Evolutionary conservation across 1,140 invertebrate species (phyloP).

Genomic region (Procambarus clarkii): DNA sequence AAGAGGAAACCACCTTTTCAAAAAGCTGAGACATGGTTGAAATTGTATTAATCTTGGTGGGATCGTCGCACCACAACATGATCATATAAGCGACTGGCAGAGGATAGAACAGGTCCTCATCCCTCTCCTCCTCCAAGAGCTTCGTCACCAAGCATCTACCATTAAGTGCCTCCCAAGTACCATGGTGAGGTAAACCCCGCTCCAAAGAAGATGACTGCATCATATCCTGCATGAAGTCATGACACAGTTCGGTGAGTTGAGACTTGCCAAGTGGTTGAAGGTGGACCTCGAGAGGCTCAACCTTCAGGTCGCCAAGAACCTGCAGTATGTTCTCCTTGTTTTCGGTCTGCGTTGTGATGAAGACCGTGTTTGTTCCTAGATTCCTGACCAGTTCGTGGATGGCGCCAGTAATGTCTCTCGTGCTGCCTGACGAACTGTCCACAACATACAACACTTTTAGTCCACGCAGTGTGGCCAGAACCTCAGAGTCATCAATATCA

Average conservation of each 20-base stretch:
- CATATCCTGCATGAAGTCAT: background rate
- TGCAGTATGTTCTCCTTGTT: background rate
- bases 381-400: constrained; percentile 31
- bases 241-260: constrained; percentile 4
- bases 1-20: constrained; percentile 5
- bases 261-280: constrained; percentile 21
- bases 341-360: constrained; percentile 32
- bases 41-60: background rate
- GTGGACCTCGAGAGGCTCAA: constrained; percentile 5
- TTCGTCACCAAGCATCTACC: constrained; percentile 23
- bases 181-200: background rate
- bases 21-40: constrained; percentile 28
- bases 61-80: constrained; percentile 26
- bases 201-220: background rate
- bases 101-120: constrained; percentile 41
- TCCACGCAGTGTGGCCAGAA: background rate
- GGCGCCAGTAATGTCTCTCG: constrained; percentile 19
- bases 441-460: constrained; percentile 15
- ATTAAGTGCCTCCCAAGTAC: background rate
- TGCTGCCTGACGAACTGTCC: constrained; percentile 3
- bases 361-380: constrained; percentile 24
- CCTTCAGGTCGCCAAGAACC: background rate
- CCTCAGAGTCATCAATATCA: background rate
- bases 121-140: constrained; percentile 33
- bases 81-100: constrained; percentile 54